A percentile compares a stretch with the other conserved stretches of the same genome.
Evolutionary conservation across 2,113 vertebrate species (phyloP).

Genomic region (Seriola aureovittata): DNA sequence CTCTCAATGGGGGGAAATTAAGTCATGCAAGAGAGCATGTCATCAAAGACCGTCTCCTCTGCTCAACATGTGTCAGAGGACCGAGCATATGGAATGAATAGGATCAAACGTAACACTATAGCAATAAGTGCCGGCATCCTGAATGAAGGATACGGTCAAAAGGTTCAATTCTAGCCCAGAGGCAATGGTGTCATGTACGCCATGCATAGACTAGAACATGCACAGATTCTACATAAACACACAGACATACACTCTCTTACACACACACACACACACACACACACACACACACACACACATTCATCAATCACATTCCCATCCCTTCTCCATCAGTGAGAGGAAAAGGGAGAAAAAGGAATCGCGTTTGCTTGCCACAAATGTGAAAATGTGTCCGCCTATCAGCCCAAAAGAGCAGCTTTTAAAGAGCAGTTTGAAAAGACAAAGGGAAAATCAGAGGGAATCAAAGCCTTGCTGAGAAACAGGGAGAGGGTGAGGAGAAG

Average conservation of each 20-base stretch:
- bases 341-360: conserved; percentile 25
- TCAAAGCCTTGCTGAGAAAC: conserved; percentile 28
- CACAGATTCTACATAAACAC: conserved; percentile 22
- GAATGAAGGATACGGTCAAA: conserved; percentile 72
- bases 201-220: conserved; percentile 7
- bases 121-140: conserved; percentile 73
- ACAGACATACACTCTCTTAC: conserved; percentile 8
- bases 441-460: conserved; percentile 40
- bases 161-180: conserved; percentile 72
- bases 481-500: conserved; percentile 24
- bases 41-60: conserved; percentile 70
- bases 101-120: conserved; percentile 76
- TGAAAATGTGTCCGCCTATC: conserved; percentile 34
- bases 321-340: conserved; percentile 40
- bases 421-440: conserved; percentile 48
- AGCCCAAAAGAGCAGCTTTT: conserved; percentile 10
- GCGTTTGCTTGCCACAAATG: conserved; percentile 37
- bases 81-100: conserved; percentile 76
- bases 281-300: conserved; percentile 19
- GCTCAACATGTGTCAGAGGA: conserved; percentile 69
- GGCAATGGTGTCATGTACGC: conserved; percentile 66
- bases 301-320: conserved; percentile 53
- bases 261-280: conserved; percentile 21
- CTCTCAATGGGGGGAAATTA: conserved; percentile 53
- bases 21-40: conserved; percentile 66